phyloP scores from a whole-genome alignment of 2,888 invertebrate species.

The Epinotia ramella region DNA sequence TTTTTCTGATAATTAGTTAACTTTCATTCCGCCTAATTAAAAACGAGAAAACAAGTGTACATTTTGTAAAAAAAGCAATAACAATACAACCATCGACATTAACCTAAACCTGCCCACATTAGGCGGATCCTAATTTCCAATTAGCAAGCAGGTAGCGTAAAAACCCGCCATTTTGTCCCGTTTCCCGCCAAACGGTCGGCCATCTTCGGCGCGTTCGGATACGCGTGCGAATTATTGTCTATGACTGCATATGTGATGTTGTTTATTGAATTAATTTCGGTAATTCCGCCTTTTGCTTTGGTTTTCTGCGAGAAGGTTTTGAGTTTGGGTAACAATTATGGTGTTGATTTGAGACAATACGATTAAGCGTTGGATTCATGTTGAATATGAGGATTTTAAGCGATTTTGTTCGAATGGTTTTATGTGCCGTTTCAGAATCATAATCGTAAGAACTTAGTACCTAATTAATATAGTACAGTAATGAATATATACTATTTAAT shows the following conservation, averaged over 20 bases:
- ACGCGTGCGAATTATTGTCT: conserved; percentile 83
- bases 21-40: conserved; percentile 26
- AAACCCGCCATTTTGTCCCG: conserved; percentile 80
- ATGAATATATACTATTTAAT: no score
- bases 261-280: conserved; percentile 84
- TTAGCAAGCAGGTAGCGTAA: conserved; percentile 84
- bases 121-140: conserved; percentile 78
- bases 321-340: conserved; percentile 50
- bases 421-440: neutral
- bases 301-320: conserved; percentile 50
- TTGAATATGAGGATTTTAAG: neutral
- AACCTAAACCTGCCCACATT: conserved; percentile 79
- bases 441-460: conserved; percentile 12
- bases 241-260: conserved; percentile 81
- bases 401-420: neutral
- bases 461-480: neutral
- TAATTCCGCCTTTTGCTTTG: conserved; percentile 66
- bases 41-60: conserved; percentile 71
- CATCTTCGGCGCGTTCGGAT: conserved; percentile 65
- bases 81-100: conserved; percentile 69
- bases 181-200: conserved; percentile 76
- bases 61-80: conserved; percentile 74
- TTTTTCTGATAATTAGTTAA: conserved; percentile 1
- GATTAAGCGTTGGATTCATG: neutral
- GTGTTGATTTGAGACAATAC: conserved; percentile 12